Percentiles rank a stretch among this genome's conserved stretches.
phyloP scores from a whole-genome alignment of 1,140 invertebrate genomes.

The Episyrphus balteatus region DNA sequence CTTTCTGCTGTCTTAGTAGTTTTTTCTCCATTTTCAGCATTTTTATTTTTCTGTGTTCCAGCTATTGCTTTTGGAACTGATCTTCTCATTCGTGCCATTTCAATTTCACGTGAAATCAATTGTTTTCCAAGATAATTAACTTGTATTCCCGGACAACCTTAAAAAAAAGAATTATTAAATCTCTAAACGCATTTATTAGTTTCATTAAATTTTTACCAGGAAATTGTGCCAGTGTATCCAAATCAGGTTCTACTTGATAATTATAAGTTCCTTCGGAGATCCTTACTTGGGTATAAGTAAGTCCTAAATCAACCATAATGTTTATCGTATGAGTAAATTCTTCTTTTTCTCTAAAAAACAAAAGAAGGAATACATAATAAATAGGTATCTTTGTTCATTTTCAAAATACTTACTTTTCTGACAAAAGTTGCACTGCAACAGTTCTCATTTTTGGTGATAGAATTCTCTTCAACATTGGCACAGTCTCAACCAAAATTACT shows the following conservation, averaged over 20 bases:
- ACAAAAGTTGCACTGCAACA: conserved; percentile 45
- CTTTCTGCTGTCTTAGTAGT: background rate
- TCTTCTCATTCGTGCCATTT: conserved; percentile 55
- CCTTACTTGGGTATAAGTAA: conserved; percentile 75
- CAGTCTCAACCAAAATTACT: conserved; percentile 54
- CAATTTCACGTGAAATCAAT: conserved; percentile 64
- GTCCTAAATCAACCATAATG: conserved; percentile 80
- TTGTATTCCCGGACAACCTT: conserved; percentile 21
- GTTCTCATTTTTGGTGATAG: conserved; percentile 67
- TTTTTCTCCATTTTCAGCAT: background rate
- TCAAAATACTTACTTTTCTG: conserved; percentile 12
- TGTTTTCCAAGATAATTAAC: conserved; percentile 59
- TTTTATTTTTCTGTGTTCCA: background rate
- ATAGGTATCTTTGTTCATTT: background rate
- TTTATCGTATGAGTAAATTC: conserved; percentile 60
- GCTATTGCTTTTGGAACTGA: conserved; percentile 23
- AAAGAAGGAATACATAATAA: conserved; percentile 5
- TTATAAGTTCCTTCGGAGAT: conserved; percentile 64
- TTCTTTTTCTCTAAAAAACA: conserved; percentile 58
- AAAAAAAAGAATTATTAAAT: background rate
- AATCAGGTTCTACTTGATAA: conserved; percentile 72
- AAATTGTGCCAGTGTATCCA: conserved; percentile 31
- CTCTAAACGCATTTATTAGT: background rate
- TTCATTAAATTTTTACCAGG: conserved; percentile 12
- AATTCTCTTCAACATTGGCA: conserved; percentile 64